These are phyloP conservation scores for Pelosia muscerda DNA, from an alignment of 2,888 invertebrate genomes.

Conservation along the genomic window DNA sequence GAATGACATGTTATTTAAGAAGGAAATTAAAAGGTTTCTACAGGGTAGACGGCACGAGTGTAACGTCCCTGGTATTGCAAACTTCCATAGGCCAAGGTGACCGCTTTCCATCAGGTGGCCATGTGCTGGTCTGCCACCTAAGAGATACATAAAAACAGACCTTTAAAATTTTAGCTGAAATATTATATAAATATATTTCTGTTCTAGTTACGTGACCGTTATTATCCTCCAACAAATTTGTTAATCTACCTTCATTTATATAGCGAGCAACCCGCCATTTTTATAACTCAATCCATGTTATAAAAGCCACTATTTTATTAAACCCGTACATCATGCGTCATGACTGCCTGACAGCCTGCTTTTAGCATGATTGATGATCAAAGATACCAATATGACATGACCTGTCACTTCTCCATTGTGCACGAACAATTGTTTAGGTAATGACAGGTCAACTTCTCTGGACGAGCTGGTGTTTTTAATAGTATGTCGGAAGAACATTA, in stretches of 20 bases:
- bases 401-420: constrained; percentile 41
- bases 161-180: neutral
- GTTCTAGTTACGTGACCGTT: neutral
- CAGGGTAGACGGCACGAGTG: too few species aligned
- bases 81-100: too few species aligned
- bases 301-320: constrained; percentile 43
- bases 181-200: neutral
- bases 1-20: too few species aligned
- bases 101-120: too few species aligned
- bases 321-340: constrained; percentile 35
- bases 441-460: constrained; percentile 40
- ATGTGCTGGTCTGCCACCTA: too few species aligned
- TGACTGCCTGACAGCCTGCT: constrained; percentile 34
- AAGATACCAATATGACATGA: constrained; percentile 43
- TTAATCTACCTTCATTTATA: constrained; percentile 13
- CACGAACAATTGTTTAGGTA: constrained; percentile 23
- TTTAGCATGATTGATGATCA: constrained; percentile 44
- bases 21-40: too few species aligned
- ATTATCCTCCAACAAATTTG: constrained; percentile 7
- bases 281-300: constrained; percentile 37
- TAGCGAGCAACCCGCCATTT: constrained; percentile 1
- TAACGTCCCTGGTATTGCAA: too few species aligned
- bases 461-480: constrained; percentile 24
- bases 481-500: constrained; percentile 19
- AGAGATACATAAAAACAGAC: too few species aligned